Evolutionary conservation across 2,797 vertebrate genomes (phyloP).

Genomic region (Amazona finschi): DNA sequence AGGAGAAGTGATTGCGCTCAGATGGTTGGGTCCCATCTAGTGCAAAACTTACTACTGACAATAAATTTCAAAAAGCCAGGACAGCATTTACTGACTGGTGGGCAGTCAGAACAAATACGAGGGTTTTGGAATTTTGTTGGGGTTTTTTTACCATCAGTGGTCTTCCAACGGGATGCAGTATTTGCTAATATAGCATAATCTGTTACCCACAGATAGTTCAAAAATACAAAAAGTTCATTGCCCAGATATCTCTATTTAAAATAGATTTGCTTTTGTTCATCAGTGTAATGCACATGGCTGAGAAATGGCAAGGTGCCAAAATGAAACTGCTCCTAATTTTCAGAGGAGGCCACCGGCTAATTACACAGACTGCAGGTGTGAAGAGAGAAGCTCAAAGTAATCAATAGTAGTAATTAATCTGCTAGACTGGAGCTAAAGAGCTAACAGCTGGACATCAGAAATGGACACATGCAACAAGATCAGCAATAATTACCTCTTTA

Average conservation of each 20-base stretch:
- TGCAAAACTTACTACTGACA: not conserved
- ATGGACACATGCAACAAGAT: conserved; percentile 87
- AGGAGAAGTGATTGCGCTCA: not conserved
- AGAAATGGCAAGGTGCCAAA: conserved; percentile 82
- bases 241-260: conserved; percentile 81
- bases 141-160: not conserved
- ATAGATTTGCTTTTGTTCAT: conserved; percentile 82
- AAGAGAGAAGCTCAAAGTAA: conserved; percentile 85
- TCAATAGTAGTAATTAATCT: conserved; percentile 89
- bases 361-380: conserved; percentile 87
- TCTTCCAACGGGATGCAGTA: conserved; percentile 62
- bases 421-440: conserved; percentile 86
- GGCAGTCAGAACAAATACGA: conserved; percentile 41
- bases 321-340: conserved; percentile 86
- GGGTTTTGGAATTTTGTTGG: conserved; percentile 10
- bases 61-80: not conserved
- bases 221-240: conserved; percentile 76
- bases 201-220: conserved; percentile 70
- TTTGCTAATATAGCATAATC: conserved; percentile 73
- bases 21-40: not conserved
- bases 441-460: conserved; percentile 87
- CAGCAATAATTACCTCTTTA: conserved; percentile 87
- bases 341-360: conserved; percentile 84
- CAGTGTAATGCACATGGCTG: conserved; percentile 75
- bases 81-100: conserved; percentile 3